Percentiles rank a stretch among this genome's conserved stretches.
Evolutionary conservation across 64 coral and sea anemone genomes (phyloP).

Genomic region (Hydrozoanthus tunicans): DNA sequence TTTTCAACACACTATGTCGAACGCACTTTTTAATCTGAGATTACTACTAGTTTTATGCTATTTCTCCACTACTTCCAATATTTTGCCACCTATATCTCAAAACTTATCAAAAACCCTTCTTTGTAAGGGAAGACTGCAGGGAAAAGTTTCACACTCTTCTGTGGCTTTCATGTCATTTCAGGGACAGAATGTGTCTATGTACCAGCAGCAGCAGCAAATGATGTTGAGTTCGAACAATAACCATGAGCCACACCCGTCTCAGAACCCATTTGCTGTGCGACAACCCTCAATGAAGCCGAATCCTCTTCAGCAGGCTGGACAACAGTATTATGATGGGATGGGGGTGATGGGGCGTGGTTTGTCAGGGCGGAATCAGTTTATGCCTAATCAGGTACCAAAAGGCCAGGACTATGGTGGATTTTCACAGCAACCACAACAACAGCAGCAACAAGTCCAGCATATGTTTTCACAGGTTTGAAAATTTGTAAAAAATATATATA

Average conservation of each 20-base stretch:
- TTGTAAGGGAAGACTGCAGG: too few species aligned
- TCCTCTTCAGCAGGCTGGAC: constrained; percentile 27
- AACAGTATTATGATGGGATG: constrained; percentile 79
- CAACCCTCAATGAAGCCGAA: constrained; percentile 66
- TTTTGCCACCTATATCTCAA: too few species aligned
- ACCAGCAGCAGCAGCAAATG: constrained; percentile 42
- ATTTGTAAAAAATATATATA: too few species aligned
- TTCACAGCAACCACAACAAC: constrained; percentile 75
- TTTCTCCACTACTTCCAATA: too few species aligned
- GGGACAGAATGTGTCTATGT: constrained; percentile 44
- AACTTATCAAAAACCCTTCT: too few species aligned
- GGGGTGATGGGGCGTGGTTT: constrained; percentile 51
- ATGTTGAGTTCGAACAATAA: constrained; percentile 4
- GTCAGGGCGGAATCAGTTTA: constrained; percentile 45
- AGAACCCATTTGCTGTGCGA: constrained; percentile 25
- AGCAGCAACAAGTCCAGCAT: constrained; percentile 59
- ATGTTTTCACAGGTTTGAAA: constrained; percentile 65
- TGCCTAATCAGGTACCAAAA: constrained; percentile 58
- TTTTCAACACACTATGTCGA: too few species aligned
- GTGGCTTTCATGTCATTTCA: background rate
- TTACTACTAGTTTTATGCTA: too few species aligned
- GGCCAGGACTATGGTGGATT: constrained; percentile 68
- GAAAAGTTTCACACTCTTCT: too few species aligned
- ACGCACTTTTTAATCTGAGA: too few species aligned
- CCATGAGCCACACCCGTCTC: constrained; percentile 1